Percentiles rank a stretch among this genome's conserved stretches.
Conservation (phyloP, 2,888 invertebrate species). For the Embidobia sp. region DNA sequence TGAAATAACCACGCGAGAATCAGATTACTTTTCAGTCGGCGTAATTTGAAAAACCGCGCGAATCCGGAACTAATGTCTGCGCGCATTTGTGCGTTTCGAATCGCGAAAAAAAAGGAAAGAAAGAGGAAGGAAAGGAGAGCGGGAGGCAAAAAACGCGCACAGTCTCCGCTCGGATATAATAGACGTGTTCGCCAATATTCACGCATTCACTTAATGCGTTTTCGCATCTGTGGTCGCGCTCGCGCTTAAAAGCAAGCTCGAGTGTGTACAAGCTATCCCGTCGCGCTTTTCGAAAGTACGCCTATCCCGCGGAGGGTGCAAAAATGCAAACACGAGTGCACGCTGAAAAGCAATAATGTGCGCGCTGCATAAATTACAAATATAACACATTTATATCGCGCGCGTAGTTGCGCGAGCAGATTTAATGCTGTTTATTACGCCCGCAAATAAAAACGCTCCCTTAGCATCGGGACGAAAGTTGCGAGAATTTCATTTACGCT, state of each 20-base stretch:
- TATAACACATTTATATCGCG: slow-evolving; percentile 38
- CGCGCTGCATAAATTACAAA: slow-evolving; percentile 43
- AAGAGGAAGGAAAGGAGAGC: neutral
- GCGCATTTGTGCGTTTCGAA: slow-evolving; percentile 25
- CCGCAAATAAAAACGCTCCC: slow-evolving; percentile 30
- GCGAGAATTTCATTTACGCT: slow-evolving; percentile 14
- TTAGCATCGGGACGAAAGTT: slow-evolving; percentile 14
- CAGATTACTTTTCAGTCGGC: slow-evolving; percentile 27
- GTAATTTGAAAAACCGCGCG: slow-evolving; percentile 42
- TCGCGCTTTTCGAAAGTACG: slow-evolving; percentile 60
- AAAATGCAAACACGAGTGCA: slow-evolving; percentile 55
- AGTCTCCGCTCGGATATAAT: slow-evolving; percentile 41
- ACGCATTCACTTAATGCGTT: slow-evolving; percentile 52
- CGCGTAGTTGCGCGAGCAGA: slow-evolving; percentile 34
- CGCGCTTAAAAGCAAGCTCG: slow-evolving; percentile 57
- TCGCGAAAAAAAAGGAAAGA: slow-evolving; percentile 4
- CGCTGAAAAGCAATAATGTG: slow-evolving; percentile 42
- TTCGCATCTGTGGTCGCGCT: slow-evolving; percentile 48
- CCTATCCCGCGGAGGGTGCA: slow-evolving; percentile 52
- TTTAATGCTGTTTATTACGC: slow-evolving; percentile 43
- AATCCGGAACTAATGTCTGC: slow-evolving; percentile 36
- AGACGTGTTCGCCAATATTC: slow-evolving; percentile 54
- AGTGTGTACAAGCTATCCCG: slow-evolving; percentile 52
- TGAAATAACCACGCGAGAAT: slow-evolving; percentile 2
- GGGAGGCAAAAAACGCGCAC: slow-evolving; percentile 11